Evolutionary conservation across 2,888 invertebrate species (phyloP), one percentile per base, ranked within the genome.

Genomic region (Campoletis raptor): DNA sequence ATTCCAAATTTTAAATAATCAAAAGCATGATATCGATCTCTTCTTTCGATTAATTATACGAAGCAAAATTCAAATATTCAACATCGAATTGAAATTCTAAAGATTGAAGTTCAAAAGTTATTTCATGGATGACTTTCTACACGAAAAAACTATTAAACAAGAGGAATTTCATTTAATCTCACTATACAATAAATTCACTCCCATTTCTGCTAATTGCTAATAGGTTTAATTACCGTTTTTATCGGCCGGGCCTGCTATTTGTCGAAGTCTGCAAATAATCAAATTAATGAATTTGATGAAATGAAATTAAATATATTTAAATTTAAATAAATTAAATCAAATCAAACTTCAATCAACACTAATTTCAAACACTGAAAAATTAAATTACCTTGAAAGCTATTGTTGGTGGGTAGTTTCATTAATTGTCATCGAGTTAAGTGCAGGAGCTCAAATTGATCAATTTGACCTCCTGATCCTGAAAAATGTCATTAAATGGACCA

Each of bases 401-500:
- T 61, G 30, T 61, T 30, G 24, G 12, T 57, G 24, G n/a, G 36
- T 64, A 36, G 15, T 64, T 64, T 64, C 36, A 66, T 67, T 67
- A n/a, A n/a, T 40, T 37, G 37, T 40, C 37, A 18, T 40, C 36
- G 52, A 30, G 52, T 48, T n/a, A 48, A 30, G 48, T 30, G 61
- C 30, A 18, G 21, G 40, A 48, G 10, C 30, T 30, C 30, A 30
- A 30, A 30, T 30, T 30, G 18, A 52, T 9, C 30, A 45, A 72
- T 37, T 54, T 9, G 54, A 54, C 37, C 54, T 36, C n/a, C 54
- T 10, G 40, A 54, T 15, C 61, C 21, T 73, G 73, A 54, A 54
- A 73, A 54, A 48, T 74, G 21, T 74, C 57, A 57, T 74, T 0
- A 74, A 57, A 74, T 57, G 18, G 37, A 74, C 21, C 57, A 74